phyloP scores from a whole-genome alignment of 2,888 invertebrate species.

The Mayetiola destructor region DNA sequence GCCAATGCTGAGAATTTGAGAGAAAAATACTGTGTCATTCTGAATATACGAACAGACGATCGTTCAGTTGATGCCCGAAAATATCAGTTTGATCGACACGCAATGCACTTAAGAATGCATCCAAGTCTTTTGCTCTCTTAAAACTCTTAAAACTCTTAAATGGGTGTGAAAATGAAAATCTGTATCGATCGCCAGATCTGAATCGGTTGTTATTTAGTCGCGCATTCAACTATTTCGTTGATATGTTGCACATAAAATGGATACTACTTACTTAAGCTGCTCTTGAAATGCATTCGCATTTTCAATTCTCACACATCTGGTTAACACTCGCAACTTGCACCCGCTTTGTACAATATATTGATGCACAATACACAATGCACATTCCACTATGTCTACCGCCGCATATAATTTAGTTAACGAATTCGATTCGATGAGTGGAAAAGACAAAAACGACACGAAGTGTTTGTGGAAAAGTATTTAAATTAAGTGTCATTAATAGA shows the following conservation, averaged over 20 bases:
- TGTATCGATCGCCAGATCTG: background rate
- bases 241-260: constrained; percentile 4
- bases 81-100: too few species aligned
- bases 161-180: too few species aligned
- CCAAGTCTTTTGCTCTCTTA: too few species aligned
- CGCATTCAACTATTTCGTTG: constrained; percentile 2
- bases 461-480: constrained; percentile 2
- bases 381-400: background rate
- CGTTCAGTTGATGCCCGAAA: too few species aligned
- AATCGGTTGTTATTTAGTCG: background rate
- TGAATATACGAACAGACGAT: too few species aligned
- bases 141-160: too few species aligned
- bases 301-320: background rate
- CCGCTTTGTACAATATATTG: too few species aligned
- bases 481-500: constrained; percentile 12
- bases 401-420: background rate
- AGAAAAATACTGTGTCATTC: too few species aligned
- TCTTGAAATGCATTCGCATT: background rate
- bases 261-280: constrained; percentile 9
- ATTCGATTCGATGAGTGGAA: background rate
- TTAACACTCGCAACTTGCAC: background rate
- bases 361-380: too few species aligned
- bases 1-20: too few species aligned
- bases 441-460: background rate
- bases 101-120: too few species aligned